Evolutionary conservation across 2,113 vertebrate genomes (phyloP).

Genomic region (Shinisaurus crocodilurus): DNA sequence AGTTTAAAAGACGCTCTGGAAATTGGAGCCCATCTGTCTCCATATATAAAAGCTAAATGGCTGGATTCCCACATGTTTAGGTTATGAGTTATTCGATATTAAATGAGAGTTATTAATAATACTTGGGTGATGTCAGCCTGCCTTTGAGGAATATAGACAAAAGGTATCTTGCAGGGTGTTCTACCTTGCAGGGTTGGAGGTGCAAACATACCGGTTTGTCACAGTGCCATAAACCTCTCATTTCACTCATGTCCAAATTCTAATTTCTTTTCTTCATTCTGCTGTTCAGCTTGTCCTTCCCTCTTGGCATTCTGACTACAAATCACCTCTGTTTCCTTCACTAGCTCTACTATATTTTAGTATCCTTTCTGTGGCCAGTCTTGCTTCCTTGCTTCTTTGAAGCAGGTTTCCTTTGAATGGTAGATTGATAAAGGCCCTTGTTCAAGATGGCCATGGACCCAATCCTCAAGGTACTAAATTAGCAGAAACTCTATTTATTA

Average conservation of each 20-base stretch:
- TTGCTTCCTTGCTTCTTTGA: neutral
- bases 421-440: neutral
- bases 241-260: neutral
- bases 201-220: neutral
- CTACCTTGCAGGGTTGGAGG: neutral
- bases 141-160: no score
- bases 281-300: neutral
- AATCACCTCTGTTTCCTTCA: neutral
- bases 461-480: neutral
- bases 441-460: neutral
- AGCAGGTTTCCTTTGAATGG: neutral
- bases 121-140: no score
- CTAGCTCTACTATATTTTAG: neutral
- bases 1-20: no score
- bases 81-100: no score
- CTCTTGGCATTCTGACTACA: neutral
- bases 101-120: no score
- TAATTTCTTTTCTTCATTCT: neutral
- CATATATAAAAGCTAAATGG: no score
- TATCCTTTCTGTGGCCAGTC: neutral
- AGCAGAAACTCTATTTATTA: neutral
- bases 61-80: no score
- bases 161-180: no score
- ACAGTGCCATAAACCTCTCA: neutral
- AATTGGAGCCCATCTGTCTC: no score